Conservation (phyloP, 2,888 invertebrate genomes). For the Sinotaia quadrata region DNA sequence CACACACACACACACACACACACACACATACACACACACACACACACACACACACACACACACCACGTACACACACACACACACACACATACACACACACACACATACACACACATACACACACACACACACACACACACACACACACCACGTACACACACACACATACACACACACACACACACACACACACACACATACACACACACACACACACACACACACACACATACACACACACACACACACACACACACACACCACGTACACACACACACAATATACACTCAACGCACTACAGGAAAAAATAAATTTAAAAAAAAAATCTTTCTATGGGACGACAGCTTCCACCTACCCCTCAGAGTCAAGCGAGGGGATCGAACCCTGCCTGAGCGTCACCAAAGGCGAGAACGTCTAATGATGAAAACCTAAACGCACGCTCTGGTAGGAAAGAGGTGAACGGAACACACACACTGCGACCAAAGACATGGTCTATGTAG, state of each 20-base stretch:
- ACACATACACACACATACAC: conserved; percentile 8
- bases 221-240: background rate
- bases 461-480: too few relatives aligned
- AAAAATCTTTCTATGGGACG: too few relatives aligned
- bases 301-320: background rate
- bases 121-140: background rate
- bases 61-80: conserved; percentile 8
- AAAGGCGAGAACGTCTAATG: too few relatives aligned
- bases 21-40: conserved; percentile 4
- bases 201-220: conserved; percentile 13
- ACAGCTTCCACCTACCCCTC: too few relatives aligned
- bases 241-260: too few relatives aligned
- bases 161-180: background rate
- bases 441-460: too few relatives aligned
- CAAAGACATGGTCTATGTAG: too few relatives aligned
- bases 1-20: conserved; percentile 2
- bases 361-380: too few relatives aligned
- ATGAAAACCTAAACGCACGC: too few relatives aligned
- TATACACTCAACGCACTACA: background rate
- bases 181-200: conserved; percentile 3
- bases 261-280: too few relatives aligned
- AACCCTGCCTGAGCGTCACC: too few relatives aligned
- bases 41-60: too few relatives aligned
- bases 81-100: background rate
- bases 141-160: conserved; percentile 1